A percentile compares a stretch with the other conserved stretches of the same genome.
phyloP scores from a whole-genome alignment of 1,140 invertebrate species.

The Drosophila punjabiensis region DNA sequence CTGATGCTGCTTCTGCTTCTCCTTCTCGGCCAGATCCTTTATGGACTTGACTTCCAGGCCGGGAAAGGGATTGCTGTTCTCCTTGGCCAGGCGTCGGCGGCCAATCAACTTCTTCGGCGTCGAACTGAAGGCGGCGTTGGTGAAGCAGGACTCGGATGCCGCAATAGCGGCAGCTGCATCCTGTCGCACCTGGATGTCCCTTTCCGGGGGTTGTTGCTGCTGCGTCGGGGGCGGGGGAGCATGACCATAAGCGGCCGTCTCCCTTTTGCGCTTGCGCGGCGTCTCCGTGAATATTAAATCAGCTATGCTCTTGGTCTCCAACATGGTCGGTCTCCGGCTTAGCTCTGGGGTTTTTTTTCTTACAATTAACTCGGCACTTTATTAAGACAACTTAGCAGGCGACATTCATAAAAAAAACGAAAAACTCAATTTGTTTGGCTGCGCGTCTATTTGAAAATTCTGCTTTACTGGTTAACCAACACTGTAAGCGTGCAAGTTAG shows the following conservation, averaged over 20 bases:
- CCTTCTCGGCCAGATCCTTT: constrained; percentile 52
- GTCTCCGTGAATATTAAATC: constrained; percentile 66
- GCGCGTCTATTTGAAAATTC: constrained; percentile 37
- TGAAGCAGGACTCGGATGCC: constrained; percentile 67
- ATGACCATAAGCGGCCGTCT: constrained; percentile 33
- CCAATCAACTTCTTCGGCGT: constrained; percentile 74
- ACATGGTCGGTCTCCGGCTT: constrained; percentile 24
- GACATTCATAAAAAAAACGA: constrained; percentile 25
- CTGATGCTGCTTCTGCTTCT: constrained; percentile 12
- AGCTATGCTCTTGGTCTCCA: constrained; percentile 72
- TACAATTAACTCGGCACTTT: background rate
- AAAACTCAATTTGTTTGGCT: constrained; percentile 10
- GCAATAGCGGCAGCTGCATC: constrained; percentile 44
- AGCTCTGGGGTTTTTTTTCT: background rate
- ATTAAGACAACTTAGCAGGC: background rate
- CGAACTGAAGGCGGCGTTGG: constrained; percentile 80
- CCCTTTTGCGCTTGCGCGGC: constrained; percentile 80
- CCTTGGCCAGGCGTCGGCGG: constrained; percentile 61
- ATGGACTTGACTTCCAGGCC: constrained; percentile 81
- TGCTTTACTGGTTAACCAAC: background rate
- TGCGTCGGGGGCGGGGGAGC: constrained; percentile 25
- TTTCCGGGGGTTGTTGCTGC: constrained; percentile 17
- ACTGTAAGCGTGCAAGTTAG: background rate
- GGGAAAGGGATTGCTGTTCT: constrained; percentile 58
- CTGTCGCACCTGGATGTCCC: constrained; percentile 26